Percentiles rank a stretch among this genome's conserved stretches.
Conservation (phyloP, 2,113 vertebrate genomes). For the Hiodon alosoides region DNA sequence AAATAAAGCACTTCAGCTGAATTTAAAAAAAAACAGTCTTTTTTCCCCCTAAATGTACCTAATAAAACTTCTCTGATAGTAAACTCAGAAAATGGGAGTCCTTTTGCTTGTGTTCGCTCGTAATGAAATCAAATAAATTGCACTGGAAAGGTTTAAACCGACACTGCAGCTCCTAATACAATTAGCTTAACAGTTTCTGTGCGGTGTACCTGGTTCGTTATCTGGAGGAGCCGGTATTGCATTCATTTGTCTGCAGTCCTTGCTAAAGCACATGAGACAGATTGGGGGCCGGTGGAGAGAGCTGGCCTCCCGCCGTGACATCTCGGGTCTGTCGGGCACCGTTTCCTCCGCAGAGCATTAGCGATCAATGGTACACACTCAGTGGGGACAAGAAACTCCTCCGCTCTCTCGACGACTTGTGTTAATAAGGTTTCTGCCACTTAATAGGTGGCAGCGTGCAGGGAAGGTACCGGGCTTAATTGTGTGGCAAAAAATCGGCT, state of each 20-base stretch:
- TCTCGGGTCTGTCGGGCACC: constrained; percentile 24
- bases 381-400: constrained; percentile 25
- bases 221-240: constrained; percentile 42
- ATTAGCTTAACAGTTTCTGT: constrained; percentile 51
- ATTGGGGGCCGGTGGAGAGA: constrained; percentile 44
- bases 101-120: constrained; percentile 33
- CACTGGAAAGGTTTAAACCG: constrained; percentile 52
- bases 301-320: constrained; percentile 46
- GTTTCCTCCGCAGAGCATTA: constrained; percentile 14
- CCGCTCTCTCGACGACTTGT: neutral
- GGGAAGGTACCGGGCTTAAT: neutral
- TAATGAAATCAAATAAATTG: constrained; percentile 64
- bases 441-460: neutral
- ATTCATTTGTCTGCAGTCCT: constrained; percentile 56
- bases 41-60: constrained; percentile 30
- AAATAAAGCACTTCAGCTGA: constrained; percentile 33
- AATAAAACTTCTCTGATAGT: constrained; percentile 45
- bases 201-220: constrained; percentile 42
- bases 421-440: constrained; percentile 2
- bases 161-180: constrained; percentile 59
- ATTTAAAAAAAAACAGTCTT: constrained; percentile 32
- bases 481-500: neutral
- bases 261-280: constrained; percentile 59
- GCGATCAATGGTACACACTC: constrained; percentile 33
- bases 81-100: constrained; percentile 22